phyloP scores from a whole-genome alignment of 2,113 vertebrate genomes.

The Myiopsitta monachus region DNA sequence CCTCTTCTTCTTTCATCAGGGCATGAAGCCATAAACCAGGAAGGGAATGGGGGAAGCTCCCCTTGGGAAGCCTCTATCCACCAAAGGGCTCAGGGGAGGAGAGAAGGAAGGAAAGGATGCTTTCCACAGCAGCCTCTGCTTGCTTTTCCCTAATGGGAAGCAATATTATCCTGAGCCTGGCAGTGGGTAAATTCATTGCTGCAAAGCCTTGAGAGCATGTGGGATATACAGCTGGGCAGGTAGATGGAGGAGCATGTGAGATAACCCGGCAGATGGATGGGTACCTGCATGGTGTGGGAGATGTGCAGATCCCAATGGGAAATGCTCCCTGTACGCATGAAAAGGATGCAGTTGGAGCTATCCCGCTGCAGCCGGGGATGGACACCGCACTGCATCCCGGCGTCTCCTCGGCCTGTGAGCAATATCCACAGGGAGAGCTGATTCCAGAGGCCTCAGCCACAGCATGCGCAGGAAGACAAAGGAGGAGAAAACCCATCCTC shows the following conservation, averaged over 20 bases:
- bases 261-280: neutral
- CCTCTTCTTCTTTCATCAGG: neutral
- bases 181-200: neutral
- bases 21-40: neutral
- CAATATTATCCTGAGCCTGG: neutral
- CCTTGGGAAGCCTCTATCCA: neutral
- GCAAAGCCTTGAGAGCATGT: neutral
- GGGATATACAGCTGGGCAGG: neutral
- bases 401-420: neutral
- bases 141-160: neutral
- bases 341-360: neutral
- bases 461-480: neutral
- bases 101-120: neutral
- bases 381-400: rapidly evolving
- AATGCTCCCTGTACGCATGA: rapidly evolving
- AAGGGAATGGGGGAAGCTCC: neutral
- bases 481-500: neutral
- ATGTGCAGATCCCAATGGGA: rapidly evolving
- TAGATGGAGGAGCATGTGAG: neutral
- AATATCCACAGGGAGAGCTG: neutral
- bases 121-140: neutral
- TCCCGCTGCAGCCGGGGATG: neutral
- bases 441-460: neutral
- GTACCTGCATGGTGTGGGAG: neutral
- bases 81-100: neutral